Evolutionary conservation across 2,113 vertebrate species (phyloP).

Genomic region (Cyprinodon brontotheroides): DNA sequence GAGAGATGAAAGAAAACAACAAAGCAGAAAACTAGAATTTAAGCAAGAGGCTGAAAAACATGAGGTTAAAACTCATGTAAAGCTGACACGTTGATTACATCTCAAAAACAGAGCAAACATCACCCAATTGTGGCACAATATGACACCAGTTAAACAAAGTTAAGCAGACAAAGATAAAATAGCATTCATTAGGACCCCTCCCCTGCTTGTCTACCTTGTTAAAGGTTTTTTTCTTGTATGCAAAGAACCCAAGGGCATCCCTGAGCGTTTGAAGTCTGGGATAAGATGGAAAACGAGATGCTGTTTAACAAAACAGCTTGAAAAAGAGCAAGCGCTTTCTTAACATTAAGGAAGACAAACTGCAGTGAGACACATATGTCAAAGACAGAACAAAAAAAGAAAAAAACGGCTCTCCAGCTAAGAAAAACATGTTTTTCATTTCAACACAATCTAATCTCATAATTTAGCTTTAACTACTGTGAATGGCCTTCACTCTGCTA

Average conservation of each 20-base stretch:
- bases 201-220: slow-evolving; percentile 59
- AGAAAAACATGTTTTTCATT: slow-evolving; percentile 17
- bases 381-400: slow-evolving; percentile 5
- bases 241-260: slow-evolving; percentile 43
- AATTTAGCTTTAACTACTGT: neutral
- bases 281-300: slow-evolving; percentile 59
- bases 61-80: neutral
- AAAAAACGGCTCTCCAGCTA: neutral
- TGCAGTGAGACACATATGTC: slow-evolving; percentile 6
- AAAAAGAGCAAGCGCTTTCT: slow-evolving; percentile 57
- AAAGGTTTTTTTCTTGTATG: slow-evolving; percentile 46
- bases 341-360: slow-evolving; percentile 46
- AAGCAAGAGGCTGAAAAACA: neutral
- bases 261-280: slow-evolving; percentile 65
- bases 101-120: slow-evolving; percentile 44
- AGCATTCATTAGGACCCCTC: slow-evolving; percentile 53
- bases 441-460: neutral
- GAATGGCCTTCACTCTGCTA: neutral
- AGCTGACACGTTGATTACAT: slow-evolving; percentile 39
- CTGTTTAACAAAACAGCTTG: slow-evolving; percentile 59
- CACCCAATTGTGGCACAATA: slow-evolving; percentile 19
- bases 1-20: slow-evolving; percentile 48
- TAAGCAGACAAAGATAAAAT: slow-evolving; percentile 60
- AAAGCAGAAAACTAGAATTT: slow-evolving; percentile 15
- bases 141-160: slow-evolving; percentile 35